A percentile compares a stretch with the other conserved stretches of the same genome.
Evolutionary conservation across 2,797 vertebrate genomes (phyloP).

Genomic region (Catharus ustulatus): DNA sequence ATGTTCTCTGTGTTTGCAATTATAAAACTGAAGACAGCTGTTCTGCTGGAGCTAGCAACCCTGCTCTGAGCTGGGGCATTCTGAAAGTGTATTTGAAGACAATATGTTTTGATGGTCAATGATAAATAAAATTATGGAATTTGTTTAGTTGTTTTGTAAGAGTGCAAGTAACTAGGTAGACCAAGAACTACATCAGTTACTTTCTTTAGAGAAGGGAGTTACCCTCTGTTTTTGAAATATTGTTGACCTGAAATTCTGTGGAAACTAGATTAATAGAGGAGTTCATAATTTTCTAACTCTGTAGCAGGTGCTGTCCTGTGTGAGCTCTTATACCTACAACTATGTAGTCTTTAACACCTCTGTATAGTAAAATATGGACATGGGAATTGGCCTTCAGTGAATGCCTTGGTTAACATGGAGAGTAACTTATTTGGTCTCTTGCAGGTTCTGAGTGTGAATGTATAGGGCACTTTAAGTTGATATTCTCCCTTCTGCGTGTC

Average conservation of each 20-base stretch:
- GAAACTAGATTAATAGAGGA: neutral
- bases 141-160: neutral
- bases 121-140: neutral
- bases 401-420: neutral
- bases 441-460: slow-evolving; percentile 96
- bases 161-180: neutral
- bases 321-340: neutral
- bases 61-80: neutral
- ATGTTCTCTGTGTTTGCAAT: neutral
- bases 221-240: neutral
- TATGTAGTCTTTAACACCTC: neutral
- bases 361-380: neutral
- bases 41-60: neutral
- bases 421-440: neutral
- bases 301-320: neutral
- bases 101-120: neutral
- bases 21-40: neutral
- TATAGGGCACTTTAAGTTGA: slow-evolving; percentile 97
- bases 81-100: neutral
- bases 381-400: neutral
- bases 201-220: neutral
- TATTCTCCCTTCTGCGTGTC: slow-evolving; percentile 96
- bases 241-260: neutral
- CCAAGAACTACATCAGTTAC: neutral
- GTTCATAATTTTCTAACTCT: neutral